These are phyloP conservation scores for Drosophila nikananu DNA, from an alignment of 1,140 invertebrate species.

Conservation along the genomic window DNA sequence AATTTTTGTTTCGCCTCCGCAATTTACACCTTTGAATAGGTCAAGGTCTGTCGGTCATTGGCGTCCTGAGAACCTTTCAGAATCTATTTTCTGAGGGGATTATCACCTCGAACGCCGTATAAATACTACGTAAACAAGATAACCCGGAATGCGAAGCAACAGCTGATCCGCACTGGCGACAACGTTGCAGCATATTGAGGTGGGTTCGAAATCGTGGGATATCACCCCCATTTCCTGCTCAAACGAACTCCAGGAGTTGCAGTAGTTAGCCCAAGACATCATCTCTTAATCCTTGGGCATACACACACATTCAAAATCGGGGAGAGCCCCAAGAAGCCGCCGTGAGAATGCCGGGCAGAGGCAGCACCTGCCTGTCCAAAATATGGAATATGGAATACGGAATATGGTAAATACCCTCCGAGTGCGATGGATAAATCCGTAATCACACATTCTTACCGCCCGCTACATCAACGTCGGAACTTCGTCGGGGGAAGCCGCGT, in stretches of 20 bases:
- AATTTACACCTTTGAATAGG: slow-evolving; percentile 8
- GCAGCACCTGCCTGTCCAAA: slow-evolving; percentile 55
- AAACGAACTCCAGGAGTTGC: slow-evolving; percentile 35
- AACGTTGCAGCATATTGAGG: slow-evolving; percentile 31
- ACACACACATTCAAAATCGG: slow-evolving; percentile 21
- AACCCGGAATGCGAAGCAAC: slow-evolving; percentile 19
- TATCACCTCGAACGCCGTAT: slow-evolving; percentile 24
- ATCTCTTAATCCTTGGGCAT: slow-evolving; percentile 61
- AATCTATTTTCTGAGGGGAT: slow-evolving; percentile 30
- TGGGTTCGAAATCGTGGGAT: slow-evolving; percentile 34
- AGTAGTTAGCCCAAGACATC: slow-evolving; percentile 65
- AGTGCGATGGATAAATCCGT: slow-evolving; percentile 54
- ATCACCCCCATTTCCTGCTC: slow-evolving; percentile 45
- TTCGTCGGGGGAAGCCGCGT: slow-evolving; percentile 56
- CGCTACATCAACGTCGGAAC: slow-evolving; percentile 62
- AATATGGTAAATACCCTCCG: slow-evolving; percentile 56
- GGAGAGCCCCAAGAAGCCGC: slow-evolving; percentile 29
- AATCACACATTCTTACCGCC: slow-evolving; percentile 53
- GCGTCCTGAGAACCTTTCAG: slow-evolving; percentile 23
- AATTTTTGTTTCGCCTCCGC: not conserved
- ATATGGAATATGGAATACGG: slow-evolving; percentile 42
- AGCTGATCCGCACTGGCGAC: slow-evolving; percentile 33
- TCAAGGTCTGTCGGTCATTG: slow-evolving; percentile 36
- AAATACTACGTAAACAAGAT: slow-evolving; percentile 32
- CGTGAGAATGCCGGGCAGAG: slow-evolving; percentile 52